These are phyloP conservation scores for Mobula birostris DNA, from an alignment of 2,113 vertebrate species.

Conservation along the genomic window DNA sequence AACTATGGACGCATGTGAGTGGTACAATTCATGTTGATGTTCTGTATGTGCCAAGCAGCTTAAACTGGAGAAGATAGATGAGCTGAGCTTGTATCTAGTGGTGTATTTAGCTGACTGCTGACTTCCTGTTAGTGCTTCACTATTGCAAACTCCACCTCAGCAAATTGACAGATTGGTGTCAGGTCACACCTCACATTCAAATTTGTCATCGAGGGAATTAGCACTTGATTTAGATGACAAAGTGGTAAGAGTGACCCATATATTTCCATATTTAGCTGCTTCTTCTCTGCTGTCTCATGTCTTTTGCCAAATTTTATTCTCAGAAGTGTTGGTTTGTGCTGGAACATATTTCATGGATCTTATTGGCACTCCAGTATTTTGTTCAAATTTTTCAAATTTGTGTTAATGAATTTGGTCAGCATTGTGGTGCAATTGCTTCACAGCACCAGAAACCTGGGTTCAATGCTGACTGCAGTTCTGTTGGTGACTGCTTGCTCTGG, in stretches of 20 bases:
- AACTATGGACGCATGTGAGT: background rate
- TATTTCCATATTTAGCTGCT: background rate
- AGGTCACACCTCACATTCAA: background rate
- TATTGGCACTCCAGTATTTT: background rate
- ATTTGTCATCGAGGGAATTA: background rate
- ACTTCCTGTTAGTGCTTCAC: background rate
- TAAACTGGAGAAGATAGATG: conserved; percentile 30
- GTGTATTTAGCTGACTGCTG: background rate
- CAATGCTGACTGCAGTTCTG: no score
- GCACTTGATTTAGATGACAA: background rate
- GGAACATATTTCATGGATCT: background rate
- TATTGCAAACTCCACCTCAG: background rate
- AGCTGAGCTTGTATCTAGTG: background rate
- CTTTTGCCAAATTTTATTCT: background rate
- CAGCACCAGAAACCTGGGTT: no score
- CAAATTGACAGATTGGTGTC: background rate
- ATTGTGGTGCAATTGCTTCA: no score
- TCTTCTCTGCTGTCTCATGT: background rate
- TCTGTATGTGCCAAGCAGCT: background rate
- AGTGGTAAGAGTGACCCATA: background rate
- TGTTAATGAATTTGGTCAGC: no score
- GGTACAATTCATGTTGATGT: background rate
- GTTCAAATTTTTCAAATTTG: background rate
- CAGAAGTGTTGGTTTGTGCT: background rate
- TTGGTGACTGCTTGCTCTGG: no score